Evolutionary conservation across 2,888 invertebrate genomes (phyloP).

Genomic region (Lydus trimaculatus): DNA sequence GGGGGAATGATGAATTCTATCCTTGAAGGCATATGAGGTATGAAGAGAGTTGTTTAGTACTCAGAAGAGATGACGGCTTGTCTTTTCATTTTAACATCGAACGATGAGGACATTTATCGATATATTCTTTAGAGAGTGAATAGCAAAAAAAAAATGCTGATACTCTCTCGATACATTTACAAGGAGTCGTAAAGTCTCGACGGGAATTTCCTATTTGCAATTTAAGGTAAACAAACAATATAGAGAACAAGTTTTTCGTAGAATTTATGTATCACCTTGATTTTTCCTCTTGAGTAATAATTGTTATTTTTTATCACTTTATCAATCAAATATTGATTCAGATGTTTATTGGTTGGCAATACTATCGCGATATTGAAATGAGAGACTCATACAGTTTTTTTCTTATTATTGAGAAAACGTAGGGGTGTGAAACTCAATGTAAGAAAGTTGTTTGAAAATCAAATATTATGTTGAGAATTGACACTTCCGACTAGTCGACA

Average conservation of each 20-base stretch:
- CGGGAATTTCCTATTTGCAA: background rate
- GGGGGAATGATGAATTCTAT: background rate
- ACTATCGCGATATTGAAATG: background rate
- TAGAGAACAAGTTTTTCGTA: background rate
- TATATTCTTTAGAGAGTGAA: background rate
- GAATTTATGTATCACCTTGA: slow-evolving; percentile 1
- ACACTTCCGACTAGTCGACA: background rate
- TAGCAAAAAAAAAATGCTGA: background rate
- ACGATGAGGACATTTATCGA: background rate
- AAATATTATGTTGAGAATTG: background rate
- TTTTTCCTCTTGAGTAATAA: background rate
- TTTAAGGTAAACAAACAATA: background rate
- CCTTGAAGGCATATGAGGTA: background rate
- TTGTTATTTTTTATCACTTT: background rate
- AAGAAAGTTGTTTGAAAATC: background rate
- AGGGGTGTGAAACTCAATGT: background rate
- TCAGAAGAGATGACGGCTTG: slow-evolving; percentile 24
- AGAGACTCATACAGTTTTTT: background rate
- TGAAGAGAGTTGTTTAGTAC: slow-evolving; percentile 20
- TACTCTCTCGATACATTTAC: background rate
- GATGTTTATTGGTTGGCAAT: background rate
- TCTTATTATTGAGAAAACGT: background rate
- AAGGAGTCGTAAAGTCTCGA: background rate
- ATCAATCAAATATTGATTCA: slow-evolving; percentile 1
- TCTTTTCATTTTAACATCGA: slow-evolving; percentile 13